Evolutionary conservation across 2,888 invertebrate genomes (phyloP), one percentile per base, ranked within the genome.

Genomic region (Listrodromus nycthemerus): DNA sequence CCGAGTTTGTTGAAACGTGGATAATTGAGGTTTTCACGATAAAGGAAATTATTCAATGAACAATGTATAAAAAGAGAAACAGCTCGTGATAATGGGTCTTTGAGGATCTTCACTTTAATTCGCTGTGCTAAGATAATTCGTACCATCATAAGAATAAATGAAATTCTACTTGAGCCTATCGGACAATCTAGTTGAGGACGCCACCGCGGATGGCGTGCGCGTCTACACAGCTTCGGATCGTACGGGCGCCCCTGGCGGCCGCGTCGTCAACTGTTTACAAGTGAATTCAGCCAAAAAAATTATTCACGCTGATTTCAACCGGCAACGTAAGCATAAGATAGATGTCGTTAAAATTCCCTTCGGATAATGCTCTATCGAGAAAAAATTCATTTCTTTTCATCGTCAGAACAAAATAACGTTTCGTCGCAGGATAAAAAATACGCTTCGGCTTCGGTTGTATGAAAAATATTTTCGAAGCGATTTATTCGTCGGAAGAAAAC

Each of bases 391-490:
- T 50, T 50, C 19, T 19, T 8, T 50, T 55, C 19, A 21, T 19
- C 8, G 8, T 21, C 8, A 52, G 52, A 3, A 52, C 19, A 52
- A 52, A 52, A 52, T 52, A 52, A 55, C 21, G 1, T 55, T 55
- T 10, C 21, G 21, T 41, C 21, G 10, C 10, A 21, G 21, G 21
- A 52, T 52, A 7, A 52, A 19, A 55, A 55, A 55, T 21, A 8
- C 8, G 24, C 55, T 55, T 21, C 1, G 2, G 21, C 21, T 21
- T 24, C 21, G 21, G 10, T 4, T 24, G 8, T 55, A 63, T 78
- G 61, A 45, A 78, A 78, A 84, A 83, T 83, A 80, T 80, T 83
- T 83, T 76, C 80, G 67, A 84, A 80, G 83, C 71, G 67, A 21
- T 80, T 77, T 58, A 69, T 61, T 77, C 77, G 77, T 69, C 45